A percentile compares a stretch with the other conserved stretches of the same genome.
Evolutionary conservation across 2,888 invertebrate genomes (phyloP).

Genomic region (Lagria hirta): DNA sequence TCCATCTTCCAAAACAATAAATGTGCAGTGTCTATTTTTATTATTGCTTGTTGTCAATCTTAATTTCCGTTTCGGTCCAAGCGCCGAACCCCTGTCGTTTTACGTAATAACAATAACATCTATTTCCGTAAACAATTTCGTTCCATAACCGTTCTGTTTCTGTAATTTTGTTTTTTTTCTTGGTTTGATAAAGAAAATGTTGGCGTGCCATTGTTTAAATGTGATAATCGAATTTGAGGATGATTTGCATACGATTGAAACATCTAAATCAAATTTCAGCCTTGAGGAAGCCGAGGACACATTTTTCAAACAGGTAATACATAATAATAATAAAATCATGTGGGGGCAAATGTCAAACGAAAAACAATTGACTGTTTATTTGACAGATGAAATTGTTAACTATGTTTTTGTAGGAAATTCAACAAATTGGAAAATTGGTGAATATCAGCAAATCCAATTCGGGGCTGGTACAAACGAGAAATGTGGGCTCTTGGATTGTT

Average conservation of each 20-base stretch:
- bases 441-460: slow-evolving; percentile 61
- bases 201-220: slow-evolving; percentile 78
- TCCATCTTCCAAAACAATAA: no score
- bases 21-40: no score
- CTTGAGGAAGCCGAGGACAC: slow-evolving; percentile 63
- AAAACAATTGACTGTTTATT: slow-evolving; percentile 9
- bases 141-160: no score
- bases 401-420: slow-evolving; percentile 55
- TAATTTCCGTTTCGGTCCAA: no score
- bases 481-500: slow-evolving; percentile 63
- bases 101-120: no score
- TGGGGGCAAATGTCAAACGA: no score
- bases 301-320: slow-evolving; percentile 67
- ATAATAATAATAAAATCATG: no score
- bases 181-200: no score
- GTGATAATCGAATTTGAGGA: slow-evolving; percentile 64
- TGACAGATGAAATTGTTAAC: slow-evolving; percentile 10
- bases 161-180: no score
- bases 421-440: slow-evolving; percentile 56
- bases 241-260: slow-evolving; percentile 59
- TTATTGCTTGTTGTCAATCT: no score
- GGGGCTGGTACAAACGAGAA: slow-evolving; percentile 59
- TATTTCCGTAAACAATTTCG: no score
- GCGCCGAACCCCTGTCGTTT: no score
- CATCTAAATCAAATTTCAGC: slow-evolving; percentile 60